phyloP scores from a whole-genome alignment of 2,888 invertebrate genomes.

The Hetaerina titia region DNA sequence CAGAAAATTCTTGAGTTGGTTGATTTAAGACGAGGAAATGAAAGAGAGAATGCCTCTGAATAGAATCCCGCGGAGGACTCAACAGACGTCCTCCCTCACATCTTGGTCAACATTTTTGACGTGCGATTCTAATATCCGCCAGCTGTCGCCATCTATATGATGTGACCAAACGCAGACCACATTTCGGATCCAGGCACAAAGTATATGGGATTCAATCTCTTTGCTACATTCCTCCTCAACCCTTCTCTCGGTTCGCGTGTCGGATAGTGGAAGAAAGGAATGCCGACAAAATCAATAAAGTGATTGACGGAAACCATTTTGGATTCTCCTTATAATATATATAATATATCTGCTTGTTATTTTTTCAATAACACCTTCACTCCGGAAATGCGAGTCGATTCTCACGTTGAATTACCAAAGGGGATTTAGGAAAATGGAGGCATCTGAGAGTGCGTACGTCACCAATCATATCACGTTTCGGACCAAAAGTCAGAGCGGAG shows the following conservation, averaged over 20 bases:
- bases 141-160: background rate
- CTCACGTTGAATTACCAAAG: too few relatives aligned
- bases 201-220: background rate
- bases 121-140: constrained; percentile 41
- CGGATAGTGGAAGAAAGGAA: background rate
- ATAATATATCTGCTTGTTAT: too few relatives aligned
- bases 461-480: too few relatives aligned
- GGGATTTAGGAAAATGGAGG: too few relatives aligned
- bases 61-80: background rate
- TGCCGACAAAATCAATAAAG: background rate
- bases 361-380: too few relatives aligned
- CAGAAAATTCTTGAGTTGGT: background rate
- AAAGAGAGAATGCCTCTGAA: background rate
- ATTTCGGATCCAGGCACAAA: background rate
- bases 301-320: constrained; percentile 16
- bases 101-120: background rate
- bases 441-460: too few relatives aligned
- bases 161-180: background rate
- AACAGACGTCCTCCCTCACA: background rate
- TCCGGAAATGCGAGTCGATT: too few relatives aligned
- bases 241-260: background rate
- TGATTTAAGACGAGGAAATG: background rate
- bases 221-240: background rate
- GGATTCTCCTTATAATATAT: background rate
- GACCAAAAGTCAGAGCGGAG: too few relatives aligned